Conservation (phyloP, 2,888 invertebrate species). For the Thecocarcelia acutangulata region DNA sequence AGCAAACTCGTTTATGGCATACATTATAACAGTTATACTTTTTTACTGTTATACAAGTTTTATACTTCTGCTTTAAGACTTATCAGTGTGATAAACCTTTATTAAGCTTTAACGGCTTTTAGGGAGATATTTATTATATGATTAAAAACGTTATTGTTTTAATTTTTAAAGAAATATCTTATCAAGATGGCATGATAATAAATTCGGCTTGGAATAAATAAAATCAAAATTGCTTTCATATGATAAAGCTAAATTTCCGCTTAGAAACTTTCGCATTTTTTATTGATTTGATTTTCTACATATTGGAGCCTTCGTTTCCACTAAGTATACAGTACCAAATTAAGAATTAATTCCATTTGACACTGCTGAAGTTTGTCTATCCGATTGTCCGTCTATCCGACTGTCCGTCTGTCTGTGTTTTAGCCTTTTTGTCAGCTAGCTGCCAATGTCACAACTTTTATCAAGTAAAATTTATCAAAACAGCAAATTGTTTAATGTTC, state of each 20-base stretch:
- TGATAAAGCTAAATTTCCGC: no score
- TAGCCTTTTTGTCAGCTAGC: conserved; percentile 25
- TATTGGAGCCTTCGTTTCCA: background rate
- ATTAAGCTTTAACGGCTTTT: no score
- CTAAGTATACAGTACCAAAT: background rate
- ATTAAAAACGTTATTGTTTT: no score
- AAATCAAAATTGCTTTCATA: no score
- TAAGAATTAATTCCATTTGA: background rate
- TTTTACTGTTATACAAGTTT: no score
- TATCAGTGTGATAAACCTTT: no score
- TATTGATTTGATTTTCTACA: background rate
- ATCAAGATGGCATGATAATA: no score
- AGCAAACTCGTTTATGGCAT: background rate
- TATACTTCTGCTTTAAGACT: no score
- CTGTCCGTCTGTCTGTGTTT: background rate
- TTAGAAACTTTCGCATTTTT: no score
- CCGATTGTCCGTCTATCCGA: background rate
- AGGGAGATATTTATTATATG: background rate
- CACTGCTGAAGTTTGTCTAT: background rate
- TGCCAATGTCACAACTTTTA: conserved; percentile 68
- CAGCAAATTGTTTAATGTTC: conserved; percentile 42
- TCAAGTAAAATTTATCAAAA: conserved; percentile 62
- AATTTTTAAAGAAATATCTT: no score
- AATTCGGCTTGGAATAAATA: no score
- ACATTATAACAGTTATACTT: no score